Conservation (phyloP, 2,113 vertebrate species). For the Macrotis lagotis region DNA sequence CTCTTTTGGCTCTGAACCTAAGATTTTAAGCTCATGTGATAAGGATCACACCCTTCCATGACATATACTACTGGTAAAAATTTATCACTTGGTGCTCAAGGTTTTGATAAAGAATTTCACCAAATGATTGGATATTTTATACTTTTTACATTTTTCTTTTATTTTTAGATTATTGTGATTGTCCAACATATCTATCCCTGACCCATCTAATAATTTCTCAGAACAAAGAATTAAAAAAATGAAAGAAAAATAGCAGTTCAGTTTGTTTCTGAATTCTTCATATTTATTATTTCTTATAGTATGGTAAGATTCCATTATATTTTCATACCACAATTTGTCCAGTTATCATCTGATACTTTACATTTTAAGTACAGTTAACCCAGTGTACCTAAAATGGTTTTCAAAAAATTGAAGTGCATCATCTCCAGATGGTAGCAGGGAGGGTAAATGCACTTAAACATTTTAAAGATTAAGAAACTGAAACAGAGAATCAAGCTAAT, state of each 20-base stretch:
- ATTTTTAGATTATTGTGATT: neutral
- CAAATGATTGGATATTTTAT: neutral
- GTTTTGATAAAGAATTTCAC: neutral
- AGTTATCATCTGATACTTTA: neutral
- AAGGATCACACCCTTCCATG: neutral
- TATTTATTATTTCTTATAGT: neutral
- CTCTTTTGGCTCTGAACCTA: neutral
- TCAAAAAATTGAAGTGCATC: neutral
- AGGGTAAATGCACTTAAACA: neutral
- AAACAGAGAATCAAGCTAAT: slow-evolving; percentile 37
- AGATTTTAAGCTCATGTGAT: neutral
- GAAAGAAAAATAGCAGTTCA: neutral
- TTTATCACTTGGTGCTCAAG: neutral
- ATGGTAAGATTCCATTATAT: neutral
- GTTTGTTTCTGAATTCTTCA: neutral
- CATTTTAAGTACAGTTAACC: neutral
- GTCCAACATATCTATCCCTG: neutral
- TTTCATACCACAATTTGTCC: neutral
- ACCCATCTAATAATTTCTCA: neutral
- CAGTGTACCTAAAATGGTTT: neutral
- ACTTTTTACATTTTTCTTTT: neutral
- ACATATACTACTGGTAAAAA: neutral
- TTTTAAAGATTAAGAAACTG: slow-evolving; percentile 9
- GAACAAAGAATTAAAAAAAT: neutral
- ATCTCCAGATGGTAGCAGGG: neutral